Conservation (phyloP, 2,888 invertebrate genomes). For the Mesorhabditis sp. region DNA sequence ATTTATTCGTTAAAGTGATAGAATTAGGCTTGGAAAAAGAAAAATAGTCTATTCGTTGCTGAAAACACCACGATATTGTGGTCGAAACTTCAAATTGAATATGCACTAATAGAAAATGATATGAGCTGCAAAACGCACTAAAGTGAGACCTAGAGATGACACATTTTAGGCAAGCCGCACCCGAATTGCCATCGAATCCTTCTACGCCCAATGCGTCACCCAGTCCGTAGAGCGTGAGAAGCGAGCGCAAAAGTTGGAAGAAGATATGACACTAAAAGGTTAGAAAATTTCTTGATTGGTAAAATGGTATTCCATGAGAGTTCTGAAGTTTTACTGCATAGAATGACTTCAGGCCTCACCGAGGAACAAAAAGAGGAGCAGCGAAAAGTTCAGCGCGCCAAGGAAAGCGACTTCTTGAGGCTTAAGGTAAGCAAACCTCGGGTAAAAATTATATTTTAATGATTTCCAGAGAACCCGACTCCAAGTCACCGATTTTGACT, state of each 20-base stretch:
- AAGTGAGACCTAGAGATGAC: too few relatives aligned
- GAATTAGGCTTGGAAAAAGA: too few relatives aligned
- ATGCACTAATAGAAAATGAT: too few relatives aligned
- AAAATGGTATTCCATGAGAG: neutral
- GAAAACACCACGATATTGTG: too few relatives aligned
- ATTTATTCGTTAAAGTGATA: too few relatives aligned
- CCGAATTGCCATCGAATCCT: conserved; percentile 94
- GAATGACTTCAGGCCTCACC: conserved; percentile 24
- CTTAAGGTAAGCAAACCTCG: conserved; percentile 96
- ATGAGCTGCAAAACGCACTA: too few relatives aligned
- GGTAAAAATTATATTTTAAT: conserved; percentile 19
- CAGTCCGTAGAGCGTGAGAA: conserved; percentile 91
- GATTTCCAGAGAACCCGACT: conserved; percentile 61
- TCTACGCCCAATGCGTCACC: conserved; percentile 85
- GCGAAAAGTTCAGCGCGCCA: conserved; percentile 89
- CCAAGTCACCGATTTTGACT: conserved; percentile 96
- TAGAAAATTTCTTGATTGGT: neutral
- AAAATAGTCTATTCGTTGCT: too few relatives aligned
- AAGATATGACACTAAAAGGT: conserved; percentile 90
- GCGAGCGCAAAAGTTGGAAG: conserved; percentile 77
- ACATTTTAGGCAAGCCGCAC: conserved; percentile 71
- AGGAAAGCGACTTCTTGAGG: conserved; percentile 95
- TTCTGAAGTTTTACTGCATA: conserved; percentile 4
- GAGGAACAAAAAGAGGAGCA: conserved; percentile 76
- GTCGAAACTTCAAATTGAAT: too few relatives aligned